Evolutionary conservation across 2,113 vertebrate species (phyloP).

Genomic region (Atractosteus spatula): DNA sequence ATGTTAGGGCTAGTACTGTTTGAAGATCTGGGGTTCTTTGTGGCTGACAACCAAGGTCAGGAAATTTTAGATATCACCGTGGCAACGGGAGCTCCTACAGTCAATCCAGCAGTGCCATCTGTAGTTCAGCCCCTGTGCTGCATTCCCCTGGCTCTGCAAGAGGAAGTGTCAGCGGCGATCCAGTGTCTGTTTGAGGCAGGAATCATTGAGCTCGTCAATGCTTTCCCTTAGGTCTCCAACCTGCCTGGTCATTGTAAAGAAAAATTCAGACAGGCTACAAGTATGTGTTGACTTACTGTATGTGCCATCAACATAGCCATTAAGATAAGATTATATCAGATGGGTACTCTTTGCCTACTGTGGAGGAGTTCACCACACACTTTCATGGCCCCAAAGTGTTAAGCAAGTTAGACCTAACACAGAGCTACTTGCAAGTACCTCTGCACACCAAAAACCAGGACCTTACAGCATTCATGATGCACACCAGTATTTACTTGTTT

Average conservation of each 20-base stretch:
- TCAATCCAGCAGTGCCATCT: background rate
- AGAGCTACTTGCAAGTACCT: background rate
- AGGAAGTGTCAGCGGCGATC: conserved; percentile 8
- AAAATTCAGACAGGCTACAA: background rate
- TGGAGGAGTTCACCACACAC: conserved; percentile 1
- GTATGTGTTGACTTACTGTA: background rate
- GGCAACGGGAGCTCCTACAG: conserved; percentile 11
- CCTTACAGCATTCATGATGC: background rate
- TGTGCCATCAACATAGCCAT: background rate
- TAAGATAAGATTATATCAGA: background rate
- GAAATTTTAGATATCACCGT: background rate
- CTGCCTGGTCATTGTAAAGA: background rate
- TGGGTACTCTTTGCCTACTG: background rate
- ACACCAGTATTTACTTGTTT: background rate
- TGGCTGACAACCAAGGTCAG: background rate
- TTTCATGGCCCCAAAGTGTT: conserved; percentile 1
- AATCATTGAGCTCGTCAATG: conserved; percentile 7
- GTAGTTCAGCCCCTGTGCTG: conserved; percentile 14
- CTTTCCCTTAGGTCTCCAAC: conserved; percentile 12
- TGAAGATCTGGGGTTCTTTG: background rate
- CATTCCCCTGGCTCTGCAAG: conserved; percentile 7
- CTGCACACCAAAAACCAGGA: background rate
- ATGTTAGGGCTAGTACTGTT: background rate
- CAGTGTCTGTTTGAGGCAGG: background rate
- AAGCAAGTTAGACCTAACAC: background rate